Evolutionary conservation across 2,888 invertebrate species (phyloP).

Genomic region (Hydroisotoma schaefferi): DNA sequence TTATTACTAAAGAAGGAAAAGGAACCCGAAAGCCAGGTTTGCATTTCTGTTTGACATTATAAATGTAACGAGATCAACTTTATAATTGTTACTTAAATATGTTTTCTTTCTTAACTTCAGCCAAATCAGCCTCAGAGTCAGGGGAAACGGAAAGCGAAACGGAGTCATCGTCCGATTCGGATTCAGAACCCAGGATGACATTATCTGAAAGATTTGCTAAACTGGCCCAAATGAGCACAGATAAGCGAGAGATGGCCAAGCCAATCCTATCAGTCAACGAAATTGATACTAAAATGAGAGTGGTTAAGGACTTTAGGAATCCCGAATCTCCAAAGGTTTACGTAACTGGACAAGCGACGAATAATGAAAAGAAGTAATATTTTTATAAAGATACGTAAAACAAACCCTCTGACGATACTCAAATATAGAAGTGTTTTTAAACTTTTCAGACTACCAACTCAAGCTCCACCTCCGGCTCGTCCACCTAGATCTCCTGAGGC

Average conservation of each 20-base stretch:
- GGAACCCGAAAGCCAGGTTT: too few relatives aligned
- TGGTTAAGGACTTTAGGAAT: slow-evolving; percentile 43
- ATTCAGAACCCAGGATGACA: slow-evolving; percentile 64
- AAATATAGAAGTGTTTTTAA: slow-evolving; percentile 1
- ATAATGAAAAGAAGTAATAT: too few relatives aligned
- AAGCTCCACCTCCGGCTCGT: too few relatives aligned
- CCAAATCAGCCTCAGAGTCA: slow-evolving; percentile 21
- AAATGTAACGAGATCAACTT: too few relatives aligned
- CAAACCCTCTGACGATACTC: too few relatives aligned
- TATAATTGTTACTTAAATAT: too few relatives aligned
- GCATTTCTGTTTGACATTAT: background rate
- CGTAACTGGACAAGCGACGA: slow-evolving; percentile 25
- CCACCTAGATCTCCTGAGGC: slow-evolving; percentile 39
- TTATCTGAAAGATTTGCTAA: slow-evolving; percentile 82
- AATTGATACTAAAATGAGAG: slow-evolving; percentile 46
- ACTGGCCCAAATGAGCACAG: slow-evolving; percentile 72
- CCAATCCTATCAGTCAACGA: slow-evolving; percentile 42
- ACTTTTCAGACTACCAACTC: slow-evolving; percentile 1
- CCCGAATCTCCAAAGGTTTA: slow-evolving; percentile 36
- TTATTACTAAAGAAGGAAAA: background rate
- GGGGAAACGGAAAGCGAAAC: slow-evolving; percentile 57
- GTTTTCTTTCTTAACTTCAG: too few relatives aligned
- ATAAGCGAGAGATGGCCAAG: slow-evolving; percentile 69
- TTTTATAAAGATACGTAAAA: too few relatives aligned
- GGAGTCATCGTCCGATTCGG: slow-evolving; percentile 57